A percentile compares a stretch with the other conserved stretches of the same genome.
These are phyloP conservation scores for Scomber japonicus DNA, from an alignment of 2,113 vertebrate species.

Conservation along the genomic window DNA sequence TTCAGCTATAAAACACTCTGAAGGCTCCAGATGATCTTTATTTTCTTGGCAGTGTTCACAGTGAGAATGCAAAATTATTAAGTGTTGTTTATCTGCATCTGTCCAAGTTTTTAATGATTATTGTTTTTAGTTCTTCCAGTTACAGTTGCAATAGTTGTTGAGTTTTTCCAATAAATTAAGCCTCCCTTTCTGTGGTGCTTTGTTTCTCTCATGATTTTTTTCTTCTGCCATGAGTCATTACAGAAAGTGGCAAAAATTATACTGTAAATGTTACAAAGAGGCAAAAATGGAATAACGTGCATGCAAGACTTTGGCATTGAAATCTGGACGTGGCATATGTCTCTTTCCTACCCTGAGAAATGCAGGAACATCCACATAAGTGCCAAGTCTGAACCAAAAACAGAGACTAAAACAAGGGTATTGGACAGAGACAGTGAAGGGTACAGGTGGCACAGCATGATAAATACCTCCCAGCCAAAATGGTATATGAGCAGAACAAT, in stretches of 20 bases:
- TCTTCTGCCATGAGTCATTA: slow-evolving; percentile 29
- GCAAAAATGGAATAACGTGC: slow-evolving; percentile 26
- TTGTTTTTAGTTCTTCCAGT: slow-evolving; percentile 67
- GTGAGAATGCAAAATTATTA: slow-evolving; percentile 75
- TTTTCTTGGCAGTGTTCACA: slow-evolving; percentile 66
- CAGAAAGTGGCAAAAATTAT: neutral
- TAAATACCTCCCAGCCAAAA: slow-evolving; percentile 47
- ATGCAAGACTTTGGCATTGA: slow-evolving; percentile 20
- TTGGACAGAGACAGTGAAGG: slow-evolving; percentile 12
- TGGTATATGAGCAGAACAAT: slow-evolving; percentile 24
- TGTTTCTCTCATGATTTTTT: slow-evolving; percentile 40
- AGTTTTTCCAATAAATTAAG: slow-evolving; percentile 65
- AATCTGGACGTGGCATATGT: slow-evolving; percentile 12
- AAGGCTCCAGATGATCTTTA: slow-evolving; percentile 73
- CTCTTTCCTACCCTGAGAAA: slow-evolving; percentile 23
- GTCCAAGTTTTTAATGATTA: slow-evolving; percentile 72
- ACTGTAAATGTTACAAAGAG: slow-evolving; percentile 26
- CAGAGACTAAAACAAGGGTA: slow-evolving; percentile 10
- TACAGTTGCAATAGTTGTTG: slow-evolving; percentile 48
- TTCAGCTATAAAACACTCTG: slow-evolving; percentile 70
- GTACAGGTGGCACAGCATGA: slow-evolving; percentile 57
- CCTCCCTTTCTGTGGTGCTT: slow-evolving; percentile 1
- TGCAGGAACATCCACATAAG: slow-evolving; percentile 25
- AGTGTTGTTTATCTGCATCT: slow-evolving; percentile 76
- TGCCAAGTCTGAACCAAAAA: slow-evolving; percentile 26